phyloP scores from a whole-genome alignment of 2,113 vertebrate genomes.

The Pholis gunnellus region DNA sequence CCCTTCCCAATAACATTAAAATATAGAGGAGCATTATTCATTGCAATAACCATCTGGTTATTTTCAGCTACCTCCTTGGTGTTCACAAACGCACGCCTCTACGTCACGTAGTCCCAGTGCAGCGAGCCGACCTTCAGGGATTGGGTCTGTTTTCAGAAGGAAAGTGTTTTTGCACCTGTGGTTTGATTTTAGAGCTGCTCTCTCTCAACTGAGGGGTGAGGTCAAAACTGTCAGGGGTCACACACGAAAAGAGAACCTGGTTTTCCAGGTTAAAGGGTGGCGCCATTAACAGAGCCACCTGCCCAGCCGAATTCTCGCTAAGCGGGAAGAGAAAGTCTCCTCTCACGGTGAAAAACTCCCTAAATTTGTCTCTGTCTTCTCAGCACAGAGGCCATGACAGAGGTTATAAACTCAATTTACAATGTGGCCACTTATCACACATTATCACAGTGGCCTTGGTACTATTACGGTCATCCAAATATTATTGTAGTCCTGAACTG shows the following conservation, averaged over 20 bases:
- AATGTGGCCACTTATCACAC: constrained; percentile 66
- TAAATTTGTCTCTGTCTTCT: background rate
- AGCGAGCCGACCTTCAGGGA: constrained; percentile 34
- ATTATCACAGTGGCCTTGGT: constrained; percentile 67
- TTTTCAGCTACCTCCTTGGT: constrained; percentile 40
- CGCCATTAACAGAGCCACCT: constrained; percentile 60
- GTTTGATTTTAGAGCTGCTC: constrained; percentile 60
- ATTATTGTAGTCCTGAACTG: constrained; percentile 63
- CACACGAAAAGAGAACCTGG: constrained; percentile 66
- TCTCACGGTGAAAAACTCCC: constrained; percentile 14
- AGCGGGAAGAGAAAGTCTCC: constrained; percentile 35
- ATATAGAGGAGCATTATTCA: constrained; percentile 22
- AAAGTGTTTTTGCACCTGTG: constrained; percentile 80
- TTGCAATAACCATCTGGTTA: constrained; percentile 31
- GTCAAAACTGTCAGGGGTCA: constrained; percentile 69
- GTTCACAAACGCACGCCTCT: constrained; percentile 19
- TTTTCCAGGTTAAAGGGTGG: constrained; percentile 48
- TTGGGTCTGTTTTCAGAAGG: constrained; percentile 46
- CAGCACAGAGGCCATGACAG: constrained; percentile 22
- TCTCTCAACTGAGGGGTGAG: constrained; percentile 45
- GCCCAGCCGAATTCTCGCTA: constrained; percentile 39
- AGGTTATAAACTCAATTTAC: constrained; percentile 62
- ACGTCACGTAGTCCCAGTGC: constrained; percentile 25
- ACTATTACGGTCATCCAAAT: constrained; percentile 66
- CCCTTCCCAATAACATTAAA: constrained; percentile 15